Percentiles rank a stretch among this genome's conserved stretches.
Conservation (phyloP, 2,113 vertebrate species). For the Nansenia antarctica region DNA sequence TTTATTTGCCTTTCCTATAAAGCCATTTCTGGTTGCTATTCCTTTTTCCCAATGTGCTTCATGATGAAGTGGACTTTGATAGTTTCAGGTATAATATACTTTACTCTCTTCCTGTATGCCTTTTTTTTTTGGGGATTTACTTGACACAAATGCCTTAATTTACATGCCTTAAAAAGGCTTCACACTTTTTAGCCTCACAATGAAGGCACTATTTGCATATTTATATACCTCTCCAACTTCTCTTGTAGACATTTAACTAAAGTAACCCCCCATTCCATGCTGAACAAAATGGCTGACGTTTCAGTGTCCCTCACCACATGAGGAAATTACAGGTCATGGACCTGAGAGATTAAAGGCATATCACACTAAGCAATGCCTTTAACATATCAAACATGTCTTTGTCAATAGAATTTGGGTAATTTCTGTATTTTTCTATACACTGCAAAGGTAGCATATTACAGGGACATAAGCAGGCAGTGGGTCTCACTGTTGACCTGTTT, state of each 20-base stretch:
- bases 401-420: no score
- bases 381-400: background rate
- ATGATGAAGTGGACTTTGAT: no score
- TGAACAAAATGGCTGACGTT: slow-evolving; percentile 2
- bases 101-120: no score
- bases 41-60: background rate
- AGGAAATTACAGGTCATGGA: background rate
- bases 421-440: no score
- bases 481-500: no score
- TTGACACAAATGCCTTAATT: background rate
- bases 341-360: background rate
- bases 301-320: background rate
- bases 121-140: background rate
- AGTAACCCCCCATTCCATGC: background rate
- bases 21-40: background rate
- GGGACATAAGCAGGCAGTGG: no score
- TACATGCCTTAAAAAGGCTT: background rate
- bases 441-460: no score
- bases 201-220: no score
- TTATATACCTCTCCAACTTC: no score
- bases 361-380: no score
- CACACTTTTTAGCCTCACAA: background rate
- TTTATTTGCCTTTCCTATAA: no score
- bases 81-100: no score
- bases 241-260: background rate